These are phyloP conservation scores for Deroptyus accipitrinus DNA, from an alignment of 2,113 vertebrate genomes.

Conservation along the genomic window DNA sequence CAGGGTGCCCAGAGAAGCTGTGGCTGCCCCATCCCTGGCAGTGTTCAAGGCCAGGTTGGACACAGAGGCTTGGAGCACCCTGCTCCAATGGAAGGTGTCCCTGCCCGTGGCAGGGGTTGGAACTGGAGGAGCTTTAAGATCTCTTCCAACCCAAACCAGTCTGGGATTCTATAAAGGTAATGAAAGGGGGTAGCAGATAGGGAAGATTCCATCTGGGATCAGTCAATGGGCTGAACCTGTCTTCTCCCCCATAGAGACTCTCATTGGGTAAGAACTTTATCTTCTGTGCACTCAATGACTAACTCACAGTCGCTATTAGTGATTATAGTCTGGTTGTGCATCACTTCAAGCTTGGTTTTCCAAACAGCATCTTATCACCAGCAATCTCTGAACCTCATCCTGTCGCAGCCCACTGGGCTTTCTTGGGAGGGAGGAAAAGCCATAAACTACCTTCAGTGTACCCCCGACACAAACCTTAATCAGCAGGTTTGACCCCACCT, in stretches of 20 bases:
- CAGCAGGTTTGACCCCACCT: accelerated
- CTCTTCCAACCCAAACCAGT: background rate
- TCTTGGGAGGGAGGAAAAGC: accelerated
- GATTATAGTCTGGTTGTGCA: background rate
- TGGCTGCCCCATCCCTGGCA: too few relatives aligned
- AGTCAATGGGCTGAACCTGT: background rate
- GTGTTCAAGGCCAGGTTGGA: too few relatives aligned
- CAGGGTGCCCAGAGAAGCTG: too few relatives aligned
- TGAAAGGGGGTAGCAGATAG: background rate
- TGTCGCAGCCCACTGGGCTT: background rate
- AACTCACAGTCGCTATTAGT: background rate
- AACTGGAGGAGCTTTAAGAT: background rate
- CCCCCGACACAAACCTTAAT: background rate
- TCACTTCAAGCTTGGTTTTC: background rate
- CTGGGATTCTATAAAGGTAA: background rate
- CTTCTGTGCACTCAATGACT: background rate
- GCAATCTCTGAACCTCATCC: background rate
- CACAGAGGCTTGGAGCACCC: too few relatives aligned
- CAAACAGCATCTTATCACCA: background rate
- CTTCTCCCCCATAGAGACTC: background rate
- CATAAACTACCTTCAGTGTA: accelerated
- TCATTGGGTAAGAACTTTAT: background rate
- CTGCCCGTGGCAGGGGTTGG: too few relatives aligned
- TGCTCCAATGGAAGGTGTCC: too few relatives aligned
- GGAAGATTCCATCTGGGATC: background rate